A percentile compares a stretch with the other conserved stretches of the same genome.
Conservation (phyloP, 2,113 vertebrate species). For the Tragelaphus strepsiceros region DNA sequence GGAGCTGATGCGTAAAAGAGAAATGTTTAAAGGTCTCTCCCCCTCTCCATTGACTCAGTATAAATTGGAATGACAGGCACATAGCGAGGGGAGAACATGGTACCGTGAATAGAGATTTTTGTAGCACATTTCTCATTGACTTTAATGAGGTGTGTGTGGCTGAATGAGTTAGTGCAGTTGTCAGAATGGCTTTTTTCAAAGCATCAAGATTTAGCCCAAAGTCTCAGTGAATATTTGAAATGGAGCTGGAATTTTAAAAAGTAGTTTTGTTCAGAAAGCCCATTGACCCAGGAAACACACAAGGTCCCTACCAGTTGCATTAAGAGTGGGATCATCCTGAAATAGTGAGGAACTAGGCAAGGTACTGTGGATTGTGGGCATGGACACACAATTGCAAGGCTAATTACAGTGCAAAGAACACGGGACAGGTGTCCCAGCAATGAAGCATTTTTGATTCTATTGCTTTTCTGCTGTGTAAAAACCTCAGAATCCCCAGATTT, state of each 20-base stretch:
- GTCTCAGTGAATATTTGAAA: slow-evolving; percentile 36
- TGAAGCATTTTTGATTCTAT: not conserved
- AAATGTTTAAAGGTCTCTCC: slow-evolving; percentile 59
- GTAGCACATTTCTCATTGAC: slow-evolving; percentile 40
- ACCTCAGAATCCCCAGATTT: not conserved
- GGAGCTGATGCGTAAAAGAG: slow-evolving; percentile 52
- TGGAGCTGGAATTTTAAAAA: not conserved
- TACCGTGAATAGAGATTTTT: slow-evolving; percentile 33
- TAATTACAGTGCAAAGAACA: not conserved
- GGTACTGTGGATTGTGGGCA: not conserved
- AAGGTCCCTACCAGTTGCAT: not conserved
- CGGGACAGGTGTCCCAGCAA: not conserved
- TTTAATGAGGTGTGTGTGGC: slow-evolving; percentile 43
- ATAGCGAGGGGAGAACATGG: slow-evolving; percentile 21
- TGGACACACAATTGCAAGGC: not conserved
- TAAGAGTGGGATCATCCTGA: not conserved
- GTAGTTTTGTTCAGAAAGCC: not conserved
- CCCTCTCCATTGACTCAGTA: slow-evolving; percentile 48
- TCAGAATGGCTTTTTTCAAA: slow-evolving; percentile 1
- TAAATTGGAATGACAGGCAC: slow-evolving; percentile 50
- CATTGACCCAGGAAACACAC: not conserved
- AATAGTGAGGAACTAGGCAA: not conserved
- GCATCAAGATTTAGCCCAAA: slow-evolving; percentile 12
- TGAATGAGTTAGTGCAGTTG: slow-evolving; percentile 34
- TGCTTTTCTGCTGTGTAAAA: not conserved